Evolutionary conservation across 2,888 invertebrate genomes (phyloP), one percentile per base, ranked within the genome.

Genomic region (Cordylochernes scorpioides): DNA sequence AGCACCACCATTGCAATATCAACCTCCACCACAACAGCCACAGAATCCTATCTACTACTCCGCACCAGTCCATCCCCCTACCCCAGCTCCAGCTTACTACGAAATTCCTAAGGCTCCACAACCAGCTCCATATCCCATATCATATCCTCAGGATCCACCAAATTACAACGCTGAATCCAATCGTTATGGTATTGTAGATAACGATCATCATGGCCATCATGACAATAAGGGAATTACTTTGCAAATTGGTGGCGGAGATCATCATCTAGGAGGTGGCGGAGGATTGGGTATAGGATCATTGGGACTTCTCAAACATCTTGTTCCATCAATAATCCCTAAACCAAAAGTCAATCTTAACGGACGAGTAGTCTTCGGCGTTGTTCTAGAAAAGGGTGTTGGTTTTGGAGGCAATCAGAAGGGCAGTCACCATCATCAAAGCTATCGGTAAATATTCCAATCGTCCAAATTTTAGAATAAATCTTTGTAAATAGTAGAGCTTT

Each of bases 281-380:
- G 22, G 22, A 4, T 14, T 13, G 12, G 22, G 22, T 6, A 22
- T 22, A 5, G 22, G 22, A 22, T 14, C 22, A 13, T 14, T 22
- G 5, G 22, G 22, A 22, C 4, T 22, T 6, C 22, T 43, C 12
- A 41, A 41, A 25, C 39, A 36, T 24, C 29, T 43, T 21, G 33
- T 42, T 16, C 30, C 42, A 10, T 42, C 43, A 7, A 30, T 42
- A 17, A 21, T 43, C 24, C 41, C 41, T 22, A 43, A 41, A 27
- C 42, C 42, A 3, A 35, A 35, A 30, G 28, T 42, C 16, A 42
- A 42, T 13, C 29, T 43, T 27, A 43, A 43, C 17, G 43, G 42
- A n/a, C 39, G 41, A 29, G 42, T 43, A n/a, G 43, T 43, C 3
- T 42, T 43, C 21, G 43, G 43, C 8, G 42, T 43, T 7, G 43